Evolutionary conservation across 2,888 invertebrate species (phyloP).

Genomic region (Pocota personata): DNA sequence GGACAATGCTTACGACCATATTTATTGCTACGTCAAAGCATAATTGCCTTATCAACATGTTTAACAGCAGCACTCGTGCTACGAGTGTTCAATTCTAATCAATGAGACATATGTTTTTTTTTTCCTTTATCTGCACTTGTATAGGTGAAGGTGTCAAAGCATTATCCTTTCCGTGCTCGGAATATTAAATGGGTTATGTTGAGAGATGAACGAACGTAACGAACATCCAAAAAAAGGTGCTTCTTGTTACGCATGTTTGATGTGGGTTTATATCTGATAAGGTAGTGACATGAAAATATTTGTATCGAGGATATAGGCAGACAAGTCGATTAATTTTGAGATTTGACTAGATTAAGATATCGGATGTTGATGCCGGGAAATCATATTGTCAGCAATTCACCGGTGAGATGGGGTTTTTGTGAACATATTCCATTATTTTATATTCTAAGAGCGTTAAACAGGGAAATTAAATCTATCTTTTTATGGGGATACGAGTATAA

Average conservation of each 20-base stretch:
- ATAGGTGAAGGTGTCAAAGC: conserved; percentile 35
- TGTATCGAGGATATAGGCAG: conserved; percentile 44
- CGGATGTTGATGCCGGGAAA: conserved; percentile 29
- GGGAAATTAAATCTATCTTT: not conserved
- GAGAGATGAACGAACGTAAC: not conserved
- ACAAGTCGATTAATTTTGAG: conserved; percentile 64
- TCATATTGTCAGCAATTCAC: conserved; percentile 24
- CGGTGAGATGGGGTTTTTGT: not conserved
- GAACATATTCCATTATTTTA: not conserved
- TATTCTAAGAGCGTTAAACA: not conserved
- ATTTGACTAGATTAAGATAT: conserved; percentile 51
- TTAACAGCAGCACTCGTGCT: conserved; percentile 5
- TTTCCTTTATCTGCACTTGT: too few species aligned
- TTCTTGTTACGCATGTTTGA: conserved; percentile 25
- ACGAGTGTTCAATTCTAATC: conserved; percentile 26
- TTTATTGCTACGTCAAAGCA: conserved; percentile 43
- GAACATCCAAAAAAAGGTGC: not conserved
- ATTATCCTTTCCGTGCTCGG: conserved; percentile 52
- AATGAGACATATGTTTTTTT: conserved; percentile 18
- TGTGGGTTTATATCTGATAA: conserved; percentile 26
- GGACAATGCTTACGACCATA: not conserved
- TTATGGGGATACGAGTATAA: too few species aligned
- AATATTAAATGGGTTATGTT: conserved; percentile 53
- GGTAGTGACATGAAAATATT: conserved; percentile 63
- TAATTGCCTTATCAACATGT: conserved; percentile 47